Conservation (phyloP, 2,113 vertebrate genomes). For the Murina feae region DNA sequence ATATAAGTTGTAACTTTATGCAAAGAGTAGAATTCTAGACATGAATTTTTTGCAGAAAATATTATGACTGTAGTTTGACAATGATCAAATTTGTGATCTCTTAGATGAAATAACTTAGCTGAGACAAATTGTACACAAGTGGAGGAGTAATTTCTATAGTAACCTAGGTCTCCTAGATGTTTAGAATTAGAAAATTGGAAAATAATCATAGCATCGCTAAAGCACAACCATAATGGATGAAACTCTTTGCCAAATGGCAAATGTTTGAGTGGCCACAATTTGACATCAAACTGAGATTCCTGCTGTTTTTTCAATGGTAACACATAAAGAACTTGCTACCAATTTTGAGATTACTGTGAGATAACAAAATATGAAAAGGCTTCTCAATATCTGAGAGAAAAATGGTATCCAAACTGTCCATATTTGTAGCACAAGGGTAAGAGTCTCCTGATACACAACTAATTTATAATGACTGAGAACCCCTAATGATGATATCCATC, state of each 20-base stretch:
- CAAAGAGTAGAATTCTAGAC: neutral
- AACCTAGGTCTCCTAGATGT: constrained; percentile 51
- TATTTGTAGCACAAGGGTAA: neutral
- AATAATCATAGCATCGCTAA: constrained; percentile 5
- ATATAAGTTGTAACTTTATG: neutral
- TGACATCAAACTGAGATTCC: constrained; percentile 51
- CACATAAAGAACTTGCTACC: constrained; percentile 34
- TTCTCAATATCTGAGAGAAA: constrained; percentile 16
- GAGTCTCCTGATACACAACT: neutral
- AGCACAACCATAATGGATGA: neutral
- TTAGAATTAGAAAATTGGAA: constrained; percentile 63
- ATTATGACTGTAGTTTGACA: neutral
- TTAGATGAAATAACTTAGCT: constrained; percentile 35
- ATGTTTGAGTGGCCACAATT: constrained; percentile 31
- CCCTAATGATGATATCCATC: neutral
- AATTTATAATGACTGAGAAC: neutral
- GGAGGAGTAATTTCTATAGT: constrained; percentile 56
- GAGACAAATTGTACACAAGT: constrained; percentile 28
- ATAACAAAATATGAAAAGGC: constrained; percentile 49
- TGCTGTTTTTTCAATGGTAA: constrained; percentile 43
- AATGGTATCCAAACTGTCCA: neutral
- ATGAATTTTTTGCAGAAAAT: constrained; percentile 19
- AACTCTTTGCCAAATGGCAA: constrained; percentile 66
- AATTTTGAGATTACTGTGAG: constrained; percentile 41
- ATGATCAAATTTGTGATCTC: constrained; percentile 11